Base-by-base conservation (phyloP, 2,113 vertebrate species). In the Haemorhous mexicanus region DNA sequence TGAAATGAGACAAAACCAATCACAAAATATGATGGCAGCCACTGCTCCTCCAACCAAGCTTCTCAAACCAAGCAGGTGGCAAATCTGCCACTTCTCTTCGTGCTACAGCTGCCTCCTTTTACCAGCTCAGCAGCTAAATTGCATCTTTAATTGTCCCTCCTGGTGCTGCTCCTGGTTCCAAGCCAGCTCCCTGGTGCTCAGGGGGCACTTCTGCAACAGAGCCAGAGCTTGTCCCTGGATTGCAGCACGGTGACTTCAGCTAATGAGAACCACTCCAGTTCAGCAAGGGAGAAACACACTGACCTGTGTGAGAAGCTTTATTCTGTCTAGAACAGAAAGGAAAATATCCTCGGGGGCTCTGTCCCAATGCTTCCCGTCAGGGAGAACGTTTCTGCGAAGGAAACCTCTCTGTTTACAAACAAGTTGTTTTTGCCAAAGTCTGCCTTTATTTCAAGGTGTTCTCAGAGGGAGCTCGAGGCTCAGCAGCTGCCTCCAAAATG, bases 391-490 rank as follows among this genome's bases (percentile, higher is more conserved):
- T 97, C 96, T 92, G 67, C 84, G 89, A 93, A 97, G 83, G 50
- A 94, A 96, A 81, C 6, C 82, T 84, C 93, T 73, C 79, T 94
- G 87, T 97, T 98, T 97, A 97, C 96, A 95, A 97, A 96, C 87
- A 86, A 24, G 58, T 62, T 94, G 91, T 93, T 97, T 94, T 97
- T 98, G 96, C 97, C 97, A 97, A 97, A 94, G 84, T 52, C 80
- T 94, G 94, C 87, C 92, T 96, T 97, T 92, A 84, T 94, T 97
- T 97, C 94, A 97, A 97, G 95, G 97, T 95, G 96, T 94, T 97
- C 90, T 90, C 96, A 96, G 93, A 95, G 96, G 93, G 90, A 76
- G 43, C 74, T 97, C 39, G 2, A 21, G 49, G 89, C 95, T 97
- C 63, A 95, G 93, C 92, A 97, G 96, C 96, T 93, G 94, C 91